Evolutionary conservation across 2,888 invertebrate species (phyloP), one percentile per base, ranked within the genome.

Genomic region (Nemotelus pantherinus): DNA sequence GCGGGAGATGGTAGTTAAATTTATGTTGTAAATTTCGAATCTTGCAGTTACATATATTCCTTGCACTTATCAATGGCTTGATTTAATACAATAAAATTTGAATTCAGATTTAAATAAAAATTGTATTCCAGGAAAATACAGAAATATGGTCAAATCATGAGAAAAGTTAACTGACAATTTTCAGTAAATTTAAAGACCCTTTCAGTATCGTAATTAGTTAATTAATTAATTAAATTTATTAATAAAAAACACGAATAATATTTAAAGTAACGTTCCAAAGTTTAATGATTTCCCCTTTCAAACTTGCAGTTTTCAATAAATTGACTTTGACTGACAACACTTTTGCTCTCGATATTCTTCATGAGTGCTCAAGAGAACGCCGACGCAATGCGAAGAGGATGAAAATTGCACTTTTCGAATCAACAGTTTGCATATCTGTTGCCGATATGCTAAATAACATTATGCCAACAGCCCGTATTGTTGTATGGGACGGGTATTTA

Each of bases 321-420:
- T 5, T 58, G 58, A 58, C 5, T 3, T 39, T 58, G n/a, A 7
- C 2, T 7, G 53, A 10, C n/a, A 10, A 10, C 53, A 53, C n/a
- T 53, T 2, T 53, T 39, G n/a, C 58, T n/a, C 63, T 63, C 6
- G 5, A 63, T 41, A 63, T 43, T 63, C 5, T 39, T 9, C 25
- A n/a, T 5, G 25, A 25, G 25, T 25, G 25, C 25, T 25, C 25
- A 50, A 39, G 68, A 68, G 68, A 4, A 53, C 58, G 58, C 39
- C 74, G 60, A 48, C 74, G 43, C 74, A 48, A n/a, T 60, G 60
- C 60, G 45, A 9, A 44, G 72, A 6, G 63, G 74, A n/a, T 44
- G 72, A 48, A 74, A 60, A n/a, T 41, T 74, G 39, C 63, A 48
- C 6, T 48, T 25, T 25, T 3, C 5, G 72, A 72, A 74, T 74